Evolutionary conservation across 2,797 vertebrate genomes (phyloP).

Genomic region (Hafferia zeledoni): DNA sequence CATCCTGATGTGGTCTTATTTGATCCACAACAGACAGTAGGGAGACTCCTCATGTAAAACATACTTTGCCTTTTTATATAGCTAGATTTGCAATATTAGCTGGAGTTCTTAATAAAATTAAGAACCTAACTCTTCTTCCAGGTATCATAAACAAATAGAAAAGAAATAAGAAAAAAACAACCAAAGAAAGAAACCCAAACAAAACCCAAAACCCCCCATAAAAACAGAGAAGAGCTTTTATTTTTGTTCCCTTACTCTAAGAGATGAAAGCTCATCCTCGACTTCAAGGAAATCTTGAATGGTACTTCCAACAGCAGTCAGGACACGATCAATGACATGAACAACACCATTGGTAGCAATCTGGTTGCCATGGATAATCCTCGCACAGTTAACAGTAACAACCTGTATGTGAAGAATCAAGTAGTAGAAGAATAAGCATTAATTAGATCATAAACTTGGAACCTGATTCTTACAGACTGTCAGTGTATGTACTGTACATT

Average conservation of each 20-base stretch:
- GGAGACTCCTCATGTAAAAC: not conserved
- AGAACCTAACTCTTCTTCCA: not conserved
- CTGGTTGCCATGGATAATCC: conserved; percentile 94
- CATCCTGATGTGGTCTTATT: not conserved
- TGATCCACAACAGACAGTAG: not conserved
- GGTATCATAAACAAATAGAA: not conserved
- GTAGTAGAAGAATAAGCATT: not conserved
- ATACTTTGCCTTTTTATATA: not conserved
- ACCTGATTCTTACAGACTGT: not conserved
- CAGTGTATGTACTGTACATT: not conserved
- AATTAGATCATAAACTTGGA: not conserved
- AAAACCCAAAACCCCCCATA: too few relatives aligned
- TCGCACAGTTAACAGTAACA: conserved; percentile 96
- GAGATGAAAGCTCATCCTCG: conserved; percentile 87
- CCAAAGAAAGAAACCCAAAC: not conserved
- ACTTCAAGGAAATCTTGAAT: conserved; percentile 87
- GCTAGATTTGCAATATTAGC: not conserved
- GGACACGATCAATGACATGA: conserved; percentile 93
- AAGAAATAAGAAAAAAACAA: not conserved
- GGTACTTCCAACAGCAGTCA: conserved; percentile 86
- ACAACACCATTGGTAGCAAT: conserved; percentile 98
- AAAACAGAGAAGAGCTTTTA: not conserved
- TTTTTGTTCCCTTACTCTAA: conserved; percentile 78
- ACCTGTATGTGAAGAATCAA: conserved; percentile 77
- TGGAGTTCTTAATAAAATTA: not conserved